Evolutionary conservation across 2,888 invertebrate genomes (phyloP).

Genomic region (Pseudococcus viburni): DNA sequence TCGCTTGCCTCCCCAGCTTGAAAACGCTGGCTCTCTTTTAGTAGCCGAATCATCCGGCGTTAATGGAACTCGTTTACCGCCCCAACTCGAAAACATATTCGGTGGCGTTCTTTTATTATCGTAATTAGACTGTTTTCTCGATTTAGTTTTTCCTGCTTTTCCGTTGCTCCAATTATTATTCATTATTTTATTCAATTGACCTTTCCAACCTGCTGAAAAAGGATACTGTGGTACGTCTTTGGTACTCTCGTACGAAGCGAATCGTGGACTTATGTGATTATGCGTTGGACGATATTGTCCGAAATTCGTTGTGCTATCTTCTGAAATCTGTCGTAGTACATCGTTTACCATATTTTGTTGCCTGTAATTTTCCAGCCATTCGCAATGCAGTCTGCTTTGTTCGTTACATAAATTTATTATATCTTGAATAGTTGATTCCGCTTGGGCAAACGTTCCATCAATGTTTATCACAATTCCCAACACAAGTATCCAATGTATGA

Average conservation of each 20-base stretch:
- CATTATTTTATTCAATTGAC: constrained; percentile 2
- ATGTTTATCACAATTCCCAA: constrained; percentile 49
- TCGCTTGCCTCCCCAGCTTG: constrained; percentile 70
- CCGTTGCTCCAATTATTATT: constrained; percentile 21
- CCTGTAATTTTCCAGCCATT: constrained; percentile 59
- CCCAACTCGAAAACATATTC: constrained; percentile 68
- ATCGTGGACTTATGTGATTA: constrained; percentile 52
- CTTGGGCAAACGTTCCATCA: constrained; percentile 57
- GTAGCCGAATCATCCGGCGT: constrained; percentile 65
- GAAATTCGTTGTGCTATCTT: constrained; percentile 28
- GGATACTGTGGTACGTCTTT: constrained; percentile 49
- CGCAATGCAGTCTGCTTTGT: constrained; percentile 50
- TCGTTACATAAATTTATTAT: constrained; percentile 54
- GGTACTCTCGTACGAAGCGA: constrained; percentile 43
- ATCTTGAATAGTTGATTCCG: constrained; percentile 20
- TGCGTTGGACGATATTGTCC: constrained; percentile 40
- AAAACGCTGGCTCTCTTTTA: constrained; percentile 69
- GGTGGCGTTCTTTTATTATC: constrained; percentile 65
- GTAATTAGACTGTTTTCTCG: constrained; percentile 44
- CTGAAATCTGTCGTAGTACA: constrained; percentile 27
- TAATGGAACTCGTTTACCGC: constrained; percentile 67
- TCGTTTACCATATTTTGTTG: constrained; percentile 57
- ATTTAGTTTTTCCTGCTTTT: neutral
- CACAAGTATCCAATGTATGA: constrained; percentile 46
- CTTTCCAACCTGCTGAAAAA: constrained; percentile 54